A percentile compares a stretch with the other conserved stretches of the same genome.
These are phyloP conservation scores for Desmophyllum pertusum DNA, from an alignment of 92 coral and sea anemone genomes.

Conservation along the genomic window DNA sequence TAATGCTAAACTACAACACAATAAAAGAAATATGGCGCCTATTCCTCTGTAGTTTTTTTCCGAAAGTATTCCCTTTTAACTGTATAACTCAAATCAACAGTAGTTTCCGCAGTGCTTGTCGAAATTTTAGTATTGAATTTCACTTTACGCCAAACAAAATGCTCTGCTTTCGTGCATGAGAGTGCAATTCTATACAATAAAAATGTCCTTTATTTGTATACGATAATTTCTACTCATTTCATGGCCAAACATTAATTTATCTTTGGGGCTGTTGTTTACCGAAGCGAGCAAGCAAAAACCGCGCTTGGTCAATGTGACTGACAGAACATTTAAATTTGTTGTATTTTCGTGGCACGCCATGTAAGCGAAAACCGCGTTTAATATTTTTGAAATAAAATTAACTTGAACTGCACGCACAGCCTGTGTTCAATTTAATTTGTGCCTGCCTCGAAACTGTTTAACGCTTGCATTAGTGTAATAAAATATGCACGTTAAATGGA, in stretches of 20 bases:
- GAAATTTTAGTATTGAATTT: constrained; percentile 1
- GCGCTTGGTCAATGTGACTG: not conserved
- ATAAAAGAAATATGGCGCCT: not conserved
- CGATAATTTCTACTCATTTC: constrained; percentile 20
- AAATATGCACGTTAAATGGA: constrained; percentile 31
- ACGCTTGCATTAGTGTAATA: constrained; percentile 18
- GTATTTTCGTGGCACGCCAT: not conserved
- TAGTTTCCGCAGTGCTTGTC: not conserved
- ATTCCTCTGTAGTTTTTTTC: not conserved
- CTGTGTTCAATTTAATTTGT: constrained; percentile 3
- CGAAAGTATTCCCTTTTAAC: not conserved
- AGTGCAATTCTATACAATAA: constrained; percentile 29
- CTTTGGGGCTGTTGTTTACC: constrained; percentile 25
- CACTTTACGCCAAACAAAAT: not conserved
- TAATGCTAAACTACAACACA: not conserved
- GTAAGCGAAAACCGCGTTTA: not conserved
- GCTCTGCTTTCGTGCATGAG: not conserved
- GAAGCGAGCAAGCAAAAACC: not conserved
- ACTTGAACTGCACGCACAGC: not conserved
- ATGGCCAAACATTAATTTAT: constrained; percentile 18
- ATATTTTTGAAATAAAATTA: constrained; percentile 1
- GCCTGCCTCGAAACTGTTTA: constrained; percentile 8
- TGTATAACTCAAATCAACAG: not conserved
- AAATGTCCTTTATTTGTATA: constrained; percentile 21
- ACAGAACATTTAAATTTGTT: not conserved